phyloP scores from a whole-genome alignment of 2,113 vertebrate genomes.

The Eubucco bourcierii region DNA sequence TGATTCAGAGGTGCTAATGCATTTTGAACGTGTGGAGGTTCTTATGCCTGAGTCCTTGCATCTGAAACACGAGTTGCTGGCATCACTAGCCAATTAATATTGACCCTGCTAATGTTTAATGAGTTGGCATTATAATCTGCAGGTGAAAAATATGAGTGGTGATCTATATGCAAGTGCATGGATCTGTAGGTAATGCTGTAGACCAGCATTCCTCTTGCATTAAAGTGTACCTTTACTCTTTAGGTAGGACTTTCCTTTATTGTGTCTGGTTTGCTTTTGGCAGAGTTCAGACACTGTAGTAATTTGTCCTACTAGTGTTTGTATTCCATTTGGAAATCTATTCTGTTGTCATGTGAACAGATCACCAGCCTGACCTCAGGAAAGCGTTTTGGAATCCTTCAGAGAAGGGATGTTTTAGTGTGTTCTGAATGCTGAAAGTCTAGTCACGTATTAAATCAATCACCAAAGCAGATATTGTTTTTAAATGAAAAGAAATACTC shows the following conservation, averaged over 20 bases:
- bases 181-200: not conserved
- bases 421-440: not conserved
- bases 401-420: not conserved
- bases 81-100: not conserved
- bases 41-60: not conserved
- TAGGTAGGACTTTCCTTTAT: not conserved
- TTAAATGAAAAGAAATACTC: not conserved
- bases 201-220: not conserved
- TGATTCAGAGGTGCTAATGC: not conserved
- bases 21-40: not conserved
- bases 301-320: not conserved
- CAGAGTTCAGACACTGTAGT: not conserved
- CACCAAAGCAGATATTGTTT: not conserved
- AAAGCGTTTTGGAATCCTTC: not conserved
- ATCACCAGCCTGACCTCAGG: not conserved
- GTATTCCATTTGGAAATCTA: not conserved
- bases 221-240: not conserved
- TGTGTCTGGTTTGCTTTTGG: not conserved
- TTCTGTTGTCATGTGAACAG: slow-evolving; percentile 4
- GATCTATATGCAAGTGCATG: not conserved
- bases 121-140: fast-evolving
- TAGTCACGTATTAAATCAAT: not conserved
- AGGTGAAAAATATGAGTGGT: not conserved
- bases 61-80: not conserved
- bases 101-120: not conserved